phyloP scores from a whole-genome alignment of 2,113 vertebrate species.

The Prionailurus bengalensis region DNA sequence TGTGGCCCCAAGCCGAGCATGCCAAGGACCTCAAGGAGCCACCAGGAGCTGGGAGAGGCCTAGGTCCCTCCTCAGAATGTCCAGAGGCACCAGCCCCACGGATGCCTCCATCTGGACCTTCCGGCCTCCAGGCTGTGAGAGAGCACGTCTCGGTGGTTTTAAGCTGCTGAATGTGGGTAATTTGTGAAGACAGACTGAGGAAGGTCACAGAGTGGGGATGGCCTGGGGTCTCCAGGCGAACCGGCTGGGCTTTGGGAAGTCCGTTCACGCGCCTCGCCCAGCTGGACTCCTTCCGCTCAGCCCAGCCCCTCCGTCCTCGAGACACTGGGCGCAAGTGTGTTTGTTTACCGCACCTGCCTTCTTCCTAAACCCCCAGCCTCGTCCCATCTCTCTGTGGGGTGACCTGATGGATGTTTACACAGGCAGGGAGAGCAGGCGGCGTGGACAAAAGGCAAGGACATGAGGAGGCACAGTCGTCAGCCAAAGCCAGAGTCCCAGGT shows the following conservation, averaged over 20 bases:
- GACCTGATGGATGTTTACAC: not conserved
- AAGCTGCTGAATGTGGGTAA: rapidly evolving
- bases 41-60: too few species aligned
- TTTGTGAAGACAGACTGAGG: not conserved
- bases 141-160: too few species aligned
- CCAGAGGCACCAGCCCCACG: too few species aligned
- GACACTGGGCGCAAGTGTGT: rapidly evolving
- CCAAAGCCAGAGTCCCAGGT: not conserved
- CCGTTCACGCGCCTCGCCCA: rapidly evolving
- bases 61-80: too few species aligned
- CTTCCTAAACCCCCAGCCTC: not conserved
- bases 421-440: not conserved
- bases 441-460: not conserved
- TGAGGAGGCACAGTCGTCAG: not conserved
- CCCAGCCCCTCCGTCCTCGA: rapidly evolving
- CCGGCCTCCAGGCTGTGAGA: too few species aligned
- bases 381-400: not conserved
- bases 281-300: not conserved
- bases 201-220: too few species aligned
- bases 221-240: too few species aligned
- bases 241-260: not conserved
- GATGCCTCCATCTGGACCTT: too few species aligned
- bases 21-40: too few species aligned
- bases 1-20: rapidly evolving
- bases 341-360: not conserved